Conservation (phyloP, 1,140 invertebrate species). For the Scaptomyza graminum region DNA sequence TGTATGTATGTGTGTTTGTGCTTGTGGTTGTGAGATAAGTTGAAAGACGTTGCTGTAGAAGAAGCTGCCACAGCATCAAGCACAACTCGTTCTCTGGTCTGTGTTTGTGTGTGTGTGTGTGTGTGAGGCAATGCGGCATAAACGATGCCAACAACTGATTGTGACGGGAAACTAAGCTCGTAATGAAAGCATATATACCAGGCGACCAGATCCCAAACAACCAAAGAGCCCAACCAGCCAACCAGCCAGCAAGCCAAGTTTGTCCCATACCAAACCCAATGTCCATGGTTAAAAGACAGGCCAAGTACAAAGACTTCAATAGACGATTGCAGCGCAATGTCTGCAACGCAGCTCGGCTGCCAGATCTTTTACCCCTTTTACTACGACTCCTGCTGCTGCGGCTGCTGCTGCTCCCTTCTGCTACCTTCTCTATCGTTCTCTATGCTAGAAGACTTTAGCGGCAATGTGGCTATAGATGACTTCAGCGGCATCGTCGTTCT, state of each 20-base stretch:
- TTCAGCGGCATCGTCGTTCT: slow-evolving; percentile 56
- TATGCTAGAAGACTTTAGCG: slow-evolving; percentile 25
- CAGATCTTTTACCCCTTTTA: not conserved
- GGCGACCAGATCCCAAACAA: slow-evolving; percentile 34
- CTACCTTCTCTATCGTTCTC: not conserved
- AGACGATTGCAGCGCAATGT: slow-evolving; percentile 58
- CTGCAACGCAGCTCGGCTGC: slow-evolving; percentile 12
- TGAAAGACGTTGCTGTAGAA: slow-evolving; percentile 80
- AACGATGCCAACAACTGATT: slow-evolving; percentile 83
- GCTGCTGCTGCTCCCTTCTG: too few relatives aligned
- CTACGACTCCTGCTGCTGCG: too few relatives aligned
- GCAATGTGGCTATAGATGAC: slow-evolving; percentile 5
- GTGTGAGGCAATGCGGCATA: slow-evolving; percentile 74
- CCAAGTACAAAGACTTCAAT: slow-evolving; percentile 59
- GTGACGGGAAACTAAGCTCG: slow-evolving; percentile 80
- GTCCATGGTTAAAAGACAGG: slow-evolving; percentile 43
- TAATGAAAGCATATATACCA: slow-evolving; percentile 76
- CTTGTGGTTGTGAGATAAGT: slow-evolving; percentile 57
- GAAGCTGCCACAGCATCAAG: slow-evolving; percentile 63
- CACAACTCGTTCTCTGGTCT: slow-evolving; percentile 51
- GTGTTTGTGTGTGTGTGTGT: slow-evolving; percentile 18
- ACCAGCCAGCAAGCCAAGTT: slow-evolving; percentile 20
- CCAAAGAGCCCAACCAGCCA: slow-evolving; percentile 3
- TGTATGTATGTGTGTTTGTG: slow-evolving; percentile 1
- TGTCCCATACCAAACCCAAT: slow-evolving; percentile 9